These are phyloP conservation scores for Dipodomys spectabilis DNA, from an alignment of 2,113 vertebrate genomes.

Conservation along the genomic window DNA sequence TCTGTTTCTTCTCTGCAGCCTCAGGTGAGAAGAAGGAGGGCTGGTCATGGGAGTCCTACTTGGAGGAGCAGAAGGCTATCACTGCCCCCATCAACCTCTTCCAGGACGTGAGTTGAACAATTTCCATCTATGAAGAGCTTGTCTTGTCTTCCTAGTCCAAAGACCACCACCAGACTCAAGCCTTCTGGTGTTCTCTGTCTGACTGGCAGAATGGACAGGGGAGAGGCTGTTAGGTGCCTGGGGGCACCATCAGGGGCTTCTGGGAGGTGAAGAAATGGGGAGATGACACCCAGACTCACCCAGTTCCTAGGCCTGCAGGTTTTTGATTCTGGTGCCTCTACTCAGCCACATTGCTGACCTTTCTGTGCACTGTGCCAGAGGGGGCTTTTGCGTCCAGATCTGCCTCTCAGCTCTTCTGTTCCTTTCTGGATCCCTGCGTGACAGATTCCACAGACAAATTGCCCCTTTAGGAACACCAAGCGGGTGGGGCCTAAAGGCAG, in stretches of 20 bases:
- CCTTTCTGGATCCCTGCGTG: not conserved
- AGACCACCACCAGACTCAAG: not conserved
- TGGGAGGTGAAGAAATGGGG: not conserved
- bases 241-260: not conserved
- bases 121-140: constrained; percentile 57
- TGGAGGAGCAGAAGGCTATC: constrained; percentile 94
- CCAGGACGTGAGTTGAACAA: constrained; percentile 92
- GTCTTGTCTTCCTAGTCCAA: constrained; percentile 51
- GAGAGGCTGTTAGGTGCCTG: not conserved
- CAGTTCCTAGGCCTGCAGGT: not conserved
- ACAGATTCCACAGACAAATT: not conserved
- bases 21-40: constrained; percentile 92
- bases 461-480: constrained; percentile 18
- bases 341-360: not conserved
- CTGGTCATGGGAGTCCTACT: constrained; percentile 95
- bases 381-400: not conserved
- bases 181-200: constrained; percentile 25
- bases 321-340: not conserved
- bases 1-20: constrained; percentile 79
- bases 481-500: constrained; percentile 62
- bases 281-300: not conserved
- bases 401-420: not conserved
- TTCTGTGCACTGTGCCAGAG: not conserved
- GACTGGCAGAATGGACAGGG: not conserved
- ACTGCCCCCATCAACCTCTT: constrained; percentile 96